These are phyloP conservation scores for Phalacrocorax carbo DNA, from an alignment of 2,113 vertebrate genomes.

Conservation along the genomic window DNA sequence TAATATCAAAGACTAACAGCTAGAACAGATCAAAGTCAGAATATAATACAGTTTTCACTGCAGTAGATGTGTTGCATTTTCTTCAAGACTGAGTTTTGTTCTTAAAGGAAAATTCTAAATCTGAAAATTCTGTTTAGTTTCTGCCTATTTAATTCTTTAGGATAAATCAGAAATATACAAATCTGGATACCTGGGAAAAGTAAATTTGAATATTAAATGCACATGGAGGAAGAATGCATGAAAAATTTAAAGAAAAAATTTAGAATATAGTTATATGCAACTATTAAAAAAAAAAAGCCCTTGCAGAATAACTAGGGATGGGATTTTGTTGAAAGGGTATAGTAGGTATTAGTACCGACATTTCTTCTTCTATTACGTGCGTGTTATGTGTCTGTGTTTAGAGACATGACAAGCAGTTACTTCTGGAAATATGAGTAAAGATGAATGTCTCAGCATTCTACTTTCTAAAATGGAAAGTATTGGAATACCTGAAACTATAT, in stretches of 20 bases:
- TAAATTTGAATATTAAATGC: neutral
- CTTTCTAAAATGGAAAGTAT: neutral
- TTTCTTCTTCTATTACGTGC: neutral
- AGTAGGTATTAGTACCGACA: neutral
- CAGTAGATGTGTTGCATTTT: neutral
- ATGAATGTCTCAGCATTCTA: neutral
- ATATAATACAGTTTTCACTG: neutral
- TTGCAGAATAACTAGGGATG: neutral
- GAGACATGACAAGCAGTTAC: neutral
- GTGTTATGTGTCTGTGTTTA: neutral
- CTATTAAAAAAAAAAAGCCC: neutral
- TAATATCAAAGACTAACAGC: neutral
- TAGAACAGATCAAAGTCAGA: neutral
- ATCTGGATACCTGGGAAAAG: neutral
- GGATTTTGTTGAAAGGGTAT: neutral
- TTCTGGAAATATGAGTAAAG: neutral
- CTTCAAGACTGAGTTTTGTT: neutral
- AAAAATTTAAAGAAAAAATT: neutral
- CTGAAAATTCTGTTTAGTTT: neutral
- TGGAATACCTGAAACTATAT: neutral
- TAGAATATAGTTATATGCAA: neutral
- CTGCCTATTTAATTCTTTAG: neutral
- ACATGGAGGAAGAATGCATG: neutral
- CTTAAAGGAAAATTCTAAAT: neutral
- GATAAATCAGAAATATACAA: neutral